Base-by-base conservation (phyloP, 2,888 invertebrate species). In the Caenorhabditis afra region DNA sequence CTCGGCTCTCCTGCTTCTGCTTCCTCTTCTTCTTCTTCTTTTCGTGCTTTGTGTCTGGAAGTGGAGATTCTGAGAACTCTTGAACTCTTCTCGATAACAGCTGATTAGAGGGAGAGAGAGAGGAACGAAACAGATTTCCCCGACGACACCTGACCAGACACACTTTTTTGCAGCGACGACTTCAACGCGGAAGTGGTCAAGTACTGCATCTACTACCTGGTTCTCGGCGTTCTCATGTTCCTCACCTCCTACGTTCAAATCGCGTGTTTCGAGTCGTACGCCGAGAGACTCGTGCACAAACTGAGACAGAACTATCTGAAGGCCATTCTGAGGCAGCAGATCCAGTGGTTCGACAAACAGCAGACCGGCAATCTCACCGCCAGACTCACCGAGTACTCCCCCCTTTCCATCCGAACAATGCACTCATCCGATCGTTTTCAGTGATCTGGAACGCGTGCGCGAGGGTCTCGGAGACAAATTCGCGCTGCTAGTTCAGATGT, bases 381-480 rank as follows among this genome's bases (percentile, higher is more conserved):
- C 1, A 91, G 92, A 83, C 86, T 92, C n/a, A 91, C 92, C 3
- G 92, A 92, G 92, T 92, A 89, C 86, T 90, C 58, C 12, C 57
- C 49, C 16, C n/a, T n/a, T n/a, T 53, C 44, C 20, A 14, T 35
- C 16, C 35, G 39, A 8, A 12, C 22, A n/a, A n/a, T n/a, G n/a
- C n/a, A n/a, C n/a, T n/a, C 20, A 14, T 35, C 16, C 35, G 39
- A 8, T 7, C 22, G n/a, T 61, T 83, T 88, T 57, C 68, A 89
- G 93, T 88, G 92, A 92, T 82, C 87, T 93, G 79, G 91, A 92
- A 78, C 90, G 91, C 70, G 90, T 92, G 35, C 91, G 91, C 29
- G 91, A 92, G 78, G 92, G 92, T 0, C 89, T 92, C 23, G 92
- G 92, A 1, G 92, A 92, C 87, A 92, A 92, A 80, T 87, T 92